Conservation (phyloP, 2,797 vertebrate species). For the Chaunax sp. region DNA sequence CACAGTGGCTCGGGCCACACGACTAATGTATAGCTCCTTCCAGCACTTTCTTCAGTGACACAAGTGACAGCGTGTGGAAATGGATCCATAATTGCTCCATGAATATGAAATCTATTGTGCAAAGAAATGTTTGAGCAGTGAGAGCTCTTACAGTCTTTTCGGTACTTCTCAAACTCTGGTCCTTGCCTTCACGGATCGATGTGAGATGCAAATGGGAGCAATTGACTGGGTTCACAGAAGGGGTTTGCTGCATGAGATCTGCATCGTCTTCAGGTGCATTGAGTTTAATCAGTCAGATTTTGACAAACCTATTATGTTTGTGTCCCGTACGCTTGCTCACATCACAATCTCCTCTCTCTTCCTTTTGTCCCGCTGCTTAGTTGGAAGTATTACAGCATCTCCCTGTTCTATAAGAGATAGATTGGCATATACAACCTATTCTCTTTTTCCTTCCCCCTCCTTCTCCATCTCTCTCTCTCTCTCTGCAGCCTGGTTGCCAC, state of each 20-base stretch:
- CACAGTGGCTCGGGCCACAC: not conserved
- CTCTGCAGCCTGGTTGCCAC: slow-evolving; percentile 49
- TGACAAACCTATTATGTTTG: slow-evolving; percentile 65
- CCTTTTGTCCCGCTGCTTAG: slow-evolving; percentile 37
- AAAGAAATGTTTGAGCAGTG: slow-evolving; percentile 40
- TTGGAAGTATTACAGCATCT: slow-evolving; percentile 38
- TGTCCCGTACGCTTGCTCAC: slow-evolving; percentile 36
- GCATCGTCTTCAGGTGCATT: slow-evolving; percentile 49
- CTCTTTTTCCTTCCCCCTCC: not conserved
- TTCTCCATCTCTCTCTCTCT: slow-evolving; percentile 5
- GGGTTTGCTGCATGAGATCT: slow-evolving; percentile 44
- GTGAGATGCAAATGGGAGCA: slow-evolving; percentile 60
- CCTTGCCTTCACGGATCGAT: slow-evolving; percentile 59
- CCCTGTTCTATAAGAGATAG: slow-evolving; percentile 22
- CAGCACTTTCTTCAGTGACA: slow-evolving; percentile 12
- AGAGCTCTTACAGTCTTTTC: slow-evolving; percentile 22
- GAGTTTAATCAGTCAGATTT: slow-evolving; percentile 62
- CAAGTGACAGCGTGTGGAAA: slow-evolving; percentile 23
- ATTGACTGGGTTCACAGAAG: slow-evolving; percentile 51
- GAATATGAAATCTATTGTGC: slow-evolving; percentile 18
- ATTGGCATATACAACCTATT: slow-evolving; percentile 16
- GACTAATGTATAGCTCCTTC: not conserved
- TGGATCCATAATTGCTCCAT: slow-evolving; percentile 34
- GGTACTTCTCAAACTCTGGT: slow-evolving; percentile 41
- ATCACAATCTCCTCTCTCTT: slow-evolving; percentile 22